Percentiles rank a stretch among this genome's conserved stretches.
These are phyloP conservation scores for Agonum fuliginosum DNA, from an alignment of 2,888 invertebrate genomes.

Conservation along the genomic window DNA sequence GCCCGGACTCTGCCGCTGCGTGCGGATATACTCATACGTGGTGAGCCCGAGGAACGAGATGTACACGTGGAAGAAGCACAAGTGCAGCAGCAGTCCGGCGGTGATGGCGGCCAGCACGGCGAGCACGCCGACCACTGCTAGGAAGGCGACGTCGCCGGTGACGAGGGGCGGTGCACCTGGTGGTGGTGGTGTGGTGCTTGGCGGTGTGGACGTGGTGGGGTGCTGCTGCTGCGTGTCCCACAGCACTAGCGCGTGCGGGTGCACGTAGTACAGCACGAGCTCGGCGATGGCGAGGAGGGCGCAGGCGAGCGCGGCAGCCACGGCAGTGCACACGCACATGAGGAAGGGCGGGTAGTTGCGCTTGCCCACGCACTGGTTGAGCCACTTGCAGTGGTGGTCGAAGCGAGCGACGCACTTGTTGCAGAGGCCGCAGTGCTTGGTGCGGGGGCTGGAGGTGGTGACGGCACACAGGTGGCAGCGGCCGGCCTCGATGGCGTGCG, in stretches of 20 bases:
- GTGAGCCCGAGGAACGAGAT: conserved; percentile 82
- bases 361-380: conserved; percentile 96
- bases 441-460: conserved; percentile 79
- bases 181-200: conserved; percentile 31
- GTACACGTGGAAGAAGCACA: conserved; percentile 92
- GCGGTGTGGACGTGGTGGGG: conserved; percentile 52
- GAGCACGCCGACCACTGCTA: conserved; percentile 78
- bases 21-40: conserved; percentile 90
- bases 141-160: conserved; percentile 77
- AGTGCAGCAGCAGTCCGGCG: conserved; percentile 85
- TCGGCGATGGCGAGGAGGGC: conserved; percentile 82
- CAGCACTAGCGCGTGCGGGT: conserved; percentile 75
- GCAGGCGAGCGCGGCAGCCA: conserved; percentile 82
- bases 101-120: conserved; percentile 84
- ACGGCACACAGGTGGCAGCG: conserved; percentile 95
- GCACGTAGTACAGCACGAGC: conserved; percentile 79
- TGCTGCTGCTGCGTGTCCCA: conserved; percentile 73
- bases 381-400: conserved; percentile 99
- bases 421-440: conserved; percentile 97
- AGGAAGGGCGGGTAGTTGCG: conserved; percentile 92
- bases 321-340: conserved; percentile 86
- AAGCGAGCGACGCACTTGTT: conserved; percentile 97
- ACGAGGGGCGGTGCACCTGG: conserved; percentile 61
- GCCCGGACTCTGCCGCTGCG: conserved; percentile 72
- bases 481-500: conserved; percentile 96